These are phyloP conservation scores for Epinephelus cyanopodus DNA, from an alignment of 2,113 vertebrate genomes.

Conservation along the genomic window DNA sequence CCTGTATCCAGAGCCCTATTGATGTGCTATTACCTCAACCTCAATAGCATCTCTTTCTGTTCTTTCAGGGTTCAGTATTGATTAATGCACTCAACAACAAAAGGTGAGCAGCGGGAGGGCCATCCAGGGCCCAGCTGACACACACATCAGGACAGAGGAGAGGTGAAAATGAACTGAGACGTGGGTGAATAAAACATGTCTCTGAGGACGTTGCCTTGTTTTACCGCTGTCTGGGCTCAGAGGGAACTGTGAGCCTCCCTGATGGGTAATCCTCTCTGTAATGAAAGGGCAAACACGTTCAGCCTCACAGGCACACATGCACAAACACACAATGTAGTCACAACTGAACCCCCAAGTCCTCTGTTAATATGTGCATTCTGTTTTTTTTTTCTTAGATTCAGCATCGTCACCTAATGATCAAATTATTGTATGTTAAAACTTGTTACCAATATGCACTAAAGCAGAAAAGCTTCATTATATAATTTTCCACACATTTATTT, in stretches of 20 bases:
- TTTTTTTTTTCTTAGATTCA: no score
- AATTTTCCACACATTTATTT: background rate
- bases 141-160: constrained; percentile 55
- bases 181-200: constrained; percentile 72
- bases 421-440: background rate
- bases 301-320: constrained; percentile 30
- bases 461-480: background rate
- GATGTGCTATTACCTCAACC: constrained; percentile 6
- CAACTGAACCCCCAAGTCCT: background rate
- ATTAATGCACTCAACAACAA: constrained; percentile 51
- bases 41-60: constrained; percentile 15
- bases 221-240: constrained; percentile 34
- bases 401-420: background rate
- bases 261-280: constrained; percentile 68
- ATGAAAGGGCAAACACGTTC: constrained; percentile 46
- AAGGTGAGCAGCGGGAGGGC: constrained; percentile 57
- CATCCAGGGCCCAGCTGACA: constrained; percentile 54
- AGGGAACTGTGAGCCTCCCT: constrained; percentile 40
- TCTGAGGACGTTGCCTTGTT: constrained; percentile 67
- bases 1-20: constrained; percentile 1
- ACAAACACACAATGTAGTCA: background rate
- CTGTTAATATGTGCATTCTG: no score
- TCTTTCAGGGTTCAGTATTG: constrained; percentile 39
- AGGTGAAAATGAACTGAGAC: constrained; percentile 77
- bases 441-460: background rate